Evolutionary conservation across 2,113 vertebrate genomes (phyloP).

Genomic region (Gopherus flavomarginatus): DNA sequence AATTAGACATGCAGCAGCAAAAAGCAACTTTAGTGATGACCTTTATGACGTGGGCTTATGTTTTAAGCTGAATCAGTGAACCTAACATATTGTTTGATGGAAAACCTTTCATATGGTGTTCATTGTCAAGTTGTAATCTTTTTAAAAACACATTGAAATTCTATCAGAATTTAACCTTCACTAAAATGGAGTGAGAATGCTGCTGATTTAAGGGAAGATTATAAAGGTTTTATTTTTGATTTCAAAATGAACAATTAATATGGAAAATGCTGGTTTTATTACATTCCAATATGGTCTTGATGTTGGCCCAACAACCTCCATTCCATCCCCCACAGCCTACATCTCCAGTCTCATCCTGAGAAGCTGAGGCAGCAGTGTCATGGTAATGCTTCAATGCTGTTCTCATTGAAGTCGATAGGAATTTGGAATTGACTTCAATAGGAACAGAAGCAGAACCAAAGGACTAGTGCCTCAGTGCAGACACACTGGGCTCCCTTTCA

Average conservation of each 20-base stretch:
- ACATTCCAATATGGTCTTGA: neutral
- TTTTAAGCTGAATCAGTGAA: conserved; percentile 72
- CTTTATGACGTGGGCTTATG: conserved; percentile 61
- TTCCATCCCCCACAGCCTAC: rapidly evolving
- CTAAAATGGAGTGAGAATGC: conserved; percentile 70
- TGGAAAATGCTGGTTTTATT: neutral
- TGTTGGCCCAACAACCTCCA: neutral
- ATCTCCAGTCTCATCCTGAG: neutral
- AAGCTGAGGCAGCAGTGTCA: neutral
- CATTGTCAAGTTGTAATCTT: conserved; percentile 79
- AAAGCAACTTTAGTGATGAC: conserved; percentile 63
- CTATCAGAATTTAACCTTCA: conserved; percentile 80
- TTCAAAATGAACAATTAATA: conserved; percentile 40
- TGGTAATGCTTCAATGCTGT: neutral
- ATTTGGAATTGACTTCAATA: neutral
- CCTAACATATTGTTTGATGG: conserved; percentile 59
- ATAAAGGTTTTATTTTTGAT: conserved; percentile 71
- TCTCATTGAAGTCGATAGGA: neutral
- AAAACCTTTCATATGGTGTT: conserved; percentile 57
- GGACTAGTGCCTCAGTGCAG: neutral
- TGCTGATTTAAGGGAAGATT: conserved; percentile 81
- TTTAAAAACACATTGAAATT: conserved; percentile 79
- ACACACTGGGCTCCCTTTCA: neutral
- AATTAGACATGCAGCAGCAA: conserved; percentile 23
- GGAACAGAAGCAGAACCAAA: neutral